Conservation (phyloP, 2,113 vertebrate species). For the Stigmatopora argus region DNA sequence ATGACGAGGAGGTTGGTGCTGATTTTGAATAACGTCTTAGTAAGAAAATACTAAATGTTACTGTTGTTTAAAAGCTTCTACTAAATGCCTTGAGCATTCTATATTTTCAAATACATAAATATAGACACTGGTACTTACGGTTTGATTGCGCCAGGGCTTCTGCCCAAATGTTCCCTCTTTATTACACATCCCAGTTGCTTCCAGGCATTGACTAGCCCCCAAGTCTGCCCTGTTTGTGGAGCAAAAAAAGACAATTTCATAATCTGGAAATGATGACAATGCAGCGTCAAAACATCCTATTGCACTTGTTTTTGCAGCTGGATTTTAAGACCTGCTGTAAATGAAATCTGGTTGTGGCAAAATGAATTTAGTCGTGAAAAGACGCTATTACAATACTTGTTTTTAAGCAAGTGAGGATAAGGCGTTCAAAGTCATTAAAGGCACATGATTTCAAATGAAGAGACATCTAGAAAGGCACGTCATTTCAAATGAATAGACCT, state of each 20-base stretch:
- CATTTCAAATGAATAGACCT: neutral
- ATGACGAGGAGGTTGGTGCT: neutral
- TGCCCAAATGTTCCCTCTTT: conserved; percentile 48
- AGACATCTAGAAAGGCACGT: neutral
- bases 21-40: neutral
- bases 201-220: conserved; percentile 55
- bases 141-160: conserved; percentile 46
- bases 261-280: conserved; percentile 37
- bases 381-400: neutral
- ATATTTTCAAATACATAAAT: neutral
- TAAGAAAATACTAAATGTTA: neutral
- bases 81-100: neutral
- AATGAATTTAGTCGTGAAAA: conserved; percentile 2
- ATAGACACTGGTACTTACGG: conserved; percentile 11
- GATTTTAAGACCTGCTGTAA: conserved; percentile 10
- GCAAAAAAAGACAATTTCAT: conserved; percentile 40
- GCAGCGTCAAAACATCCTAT: conserved; percentile 20
- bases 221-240: conserved; percentile 19
- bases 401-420: conserved; percentile 1
- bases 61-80: neutral
- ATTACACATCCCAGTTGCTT: conserved; percentile 58
- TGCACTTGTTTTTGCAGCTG: conserved; percentile 41
- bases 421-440: conserved; percentile 3
- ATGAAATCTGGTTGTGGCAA: conserved; percentile 13
- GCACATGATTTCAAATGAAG: neutral